Evolutionary conservation across 2,888 invertebrate genomes (phyloP), one percentile per base, ranked within the genome.

Genomic region (Microctonus brassicae): DNA sequence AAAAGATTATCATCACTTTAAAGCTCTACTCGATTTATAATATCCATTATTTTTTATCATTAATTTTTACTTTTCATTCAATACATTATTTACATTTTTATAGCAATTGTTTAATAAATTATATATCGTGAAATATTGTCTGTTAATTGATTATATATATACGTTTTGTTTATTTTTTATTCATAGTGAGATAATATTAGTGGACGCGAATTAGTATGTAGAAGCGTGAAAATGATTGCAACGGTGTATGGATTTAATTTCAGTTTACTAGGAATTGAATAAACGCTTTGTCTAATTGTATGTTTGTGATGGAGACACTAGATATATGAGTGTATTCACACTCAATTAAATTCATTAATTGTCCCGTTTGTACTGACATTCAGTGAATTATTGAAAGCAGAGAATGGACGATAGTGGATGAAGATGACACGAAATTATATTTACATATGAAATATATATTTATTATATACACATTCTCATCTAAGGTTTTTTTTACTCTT

Each of bases 1-100:
- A 20, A 17, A n/a, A 42, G 26, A 66, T 66, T 66, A 66, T 36
- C 57, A 20, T 33, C 33, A 26, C 26, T 66, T 66, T 66, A 57
- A 57, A 66, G 36, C 36, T 36, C 55, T 55, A 36, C 22, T 64
- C 52, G 4, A 47, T n/a, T 39, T 2, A 3, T 20, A n/a, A 10
- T 36, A 9, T 10, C 4, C 10, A 47, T 47, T 47, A 9, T 34
- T 60, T 36, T 42, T n/a, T 39, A 39, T 11, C 24, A 34, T n/a
- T 33, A 29, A n/a, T 10, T 22, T 39, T 7, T 26, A 36, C 20
- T 36, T 1, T 10, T 13, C 5, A 4, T n/a, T n/a, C 39, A n/a
- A 3, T 3, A n/a, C n/a, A 7, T 29, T 29, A 29, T 29, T 29
- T 3, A 7, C 29, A 5, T 29, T 5, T 29, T 29, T 29, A 29